Evolutionary conservation across 1,140 invertebrate species (phyloP).

Genomic region (Dreissena polymorpha): DNA sequence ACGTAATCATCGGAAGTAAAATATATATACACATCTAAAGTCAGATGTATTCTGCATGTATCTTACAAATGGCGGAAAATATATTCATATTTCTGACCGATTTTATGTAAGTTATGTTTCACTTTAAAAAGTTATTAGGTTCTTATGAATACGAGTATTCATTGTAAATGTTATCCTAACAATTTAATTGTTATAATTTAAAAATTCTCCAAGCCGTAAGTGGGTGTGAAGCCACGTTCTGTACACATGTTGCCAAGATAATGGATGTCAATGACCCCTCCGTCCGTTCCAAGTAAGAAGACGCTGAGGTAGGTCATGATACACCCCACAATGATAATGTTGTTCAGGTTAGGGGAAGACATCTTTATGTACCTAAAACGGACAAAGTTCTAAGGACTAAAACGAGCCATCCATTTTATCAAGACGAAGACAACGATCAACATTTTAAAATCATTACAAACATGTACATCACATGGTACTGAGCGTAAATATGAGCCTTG

Average conservation of each 20-base stretch:
- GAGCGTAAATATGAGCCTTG: neutral
- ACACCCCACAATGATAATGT: conserved; percentile 98
- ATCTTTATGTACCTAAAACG: conserved; percentile 97
- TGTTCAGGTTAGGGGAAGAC: conserved; percentile 99
- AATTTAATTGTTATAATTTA: neutral
- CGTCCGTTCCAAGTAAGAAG: conserved; percentile 97
- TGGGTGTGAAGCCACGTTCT: conserved; percentile 81
- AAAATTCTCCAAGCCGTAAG: neutral
- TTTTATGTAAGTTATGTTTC: neutral
- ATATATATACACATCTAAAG: neutral
- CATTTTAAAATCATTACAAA: neutral
- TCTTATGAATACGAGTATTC: too few species aligned
- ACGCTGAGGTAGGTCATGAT: conserved; percentile 98
- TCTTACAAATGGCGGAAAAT: neutral
- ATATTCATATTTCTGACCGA: neutral
- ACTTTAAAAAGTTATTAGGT: neutral
- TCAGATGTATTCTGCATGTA: neutral
- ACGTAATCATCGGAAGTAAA: neutral
- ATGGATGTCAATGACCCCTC: conserved; percentile 89
- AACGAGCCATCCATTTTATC: neutral
- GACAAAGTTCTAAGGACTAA: neutral
- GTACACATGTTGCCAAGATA: conserved; percentile 97
- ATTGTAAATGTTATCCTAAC: too few species aligned
- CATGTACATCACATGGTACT: neutral
- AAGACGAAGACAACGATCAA: neutral